Percentiles rank a stretch among this genome's conserved stretches.
Conservation (phyloP, 2,113 vertebrate genomes). For the Sorex fumeus region DNA sequence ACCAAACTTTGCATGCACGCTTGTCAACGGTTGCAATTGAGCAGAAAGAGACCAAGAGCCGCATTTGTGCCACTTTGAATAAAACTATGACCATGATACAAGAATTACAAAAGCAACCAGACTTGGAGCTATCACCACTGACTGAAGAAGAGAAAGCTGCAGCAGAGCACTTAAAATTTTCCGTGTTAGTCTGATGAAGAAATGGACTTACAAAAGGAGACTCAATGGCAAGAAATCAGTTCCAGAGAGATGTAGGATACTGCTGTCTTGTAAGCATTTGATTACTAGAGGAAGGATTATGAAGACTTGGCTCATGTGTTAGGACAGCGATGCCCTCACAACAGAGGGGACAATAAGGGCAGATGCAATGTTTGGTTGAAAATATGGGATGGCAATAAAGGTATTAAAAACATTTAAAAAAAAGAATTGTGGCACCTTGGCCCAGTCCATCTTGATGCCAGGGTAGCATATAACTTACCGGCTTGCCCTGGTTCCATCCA, state of each 20-base stretch:
- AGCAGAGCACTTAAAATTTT: constrained; percentile 83
- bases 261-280: constrained; percentile 42
- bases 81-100: too few species aligned
- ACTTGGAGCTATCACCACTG: too few species aligned
- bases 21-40: too few species aligned
- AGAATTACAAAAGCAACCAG: too few species aligned
- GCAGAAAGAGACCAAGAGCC: too few species aligned
- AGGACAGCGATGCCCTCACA: constrained; percentile 37
- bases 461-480: too few species aligned
- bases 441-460: too few species aligned
- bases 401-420: neutral
- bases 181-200: constrained; percentile 60
- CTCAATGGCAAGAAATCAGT: constrained; percentile 39
- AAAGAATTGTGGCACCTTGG: too few species aligned
- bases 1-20: too few species aligned
- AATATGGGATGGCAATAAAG: constrained; percentile 37
- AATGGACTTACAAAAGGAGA: constrained; percentile 66
- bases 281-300: neutral
- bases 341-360: neutral
- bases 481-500: too few species aligned
- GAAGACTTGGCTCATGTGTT: constrained; percentile 7
- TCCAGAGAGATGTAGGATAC: constrained; percentile 51
- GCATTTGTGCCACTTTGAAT: too few species aligned
- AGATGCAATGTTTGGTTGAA: constrained; percentile 28
- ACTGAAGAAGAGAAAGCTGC: too few species aligned